Evolutionary conservation across 2,797 vertebrate genomes (phyloP).

Genomic region (Clamator glandarius): DNA sequence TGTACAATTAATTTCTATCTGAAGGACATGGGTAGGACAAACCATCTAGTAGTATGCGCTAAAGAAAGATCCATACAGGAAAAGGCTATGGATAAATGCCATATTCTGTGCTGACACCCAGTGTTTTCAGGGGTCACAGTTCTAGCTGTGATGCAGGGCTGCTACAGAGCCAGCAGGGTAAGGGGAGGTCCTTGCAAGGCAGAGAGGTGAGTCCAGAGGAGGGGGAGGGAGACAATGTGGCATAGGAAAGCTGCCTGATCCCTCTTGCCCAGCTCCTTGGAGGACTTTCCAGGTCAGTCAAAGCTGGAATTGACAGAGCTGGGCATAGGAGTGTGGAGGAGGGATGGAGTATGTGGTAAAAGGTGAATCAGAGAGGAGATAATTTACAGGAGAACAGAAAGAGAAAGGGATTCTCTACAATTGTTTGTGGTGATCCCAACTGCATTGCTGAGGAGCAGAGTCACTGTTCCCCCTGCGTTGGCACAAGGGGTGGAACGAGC

Average conservation of each 20-base stretch:
- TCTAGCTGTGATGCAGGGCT: background rate
- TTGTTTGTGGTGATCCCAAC: rapidly evolving
- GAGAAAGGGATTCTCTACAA: background rate
- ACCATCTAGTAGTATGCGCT: background rate
- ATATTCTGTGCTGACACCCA: background rate
- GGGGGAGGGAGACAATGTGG: no score
- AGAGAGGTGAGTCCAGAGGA: no score
- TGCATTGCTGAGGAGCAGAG: background rate
- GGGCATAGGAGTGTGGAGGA: no score
- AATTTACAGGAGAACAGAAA: background rate
- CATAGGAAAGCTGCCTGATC: no score
- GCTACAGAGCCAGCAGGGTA: background rate
- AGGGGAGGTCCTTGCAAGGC: background rate
- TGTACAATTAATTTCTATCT: background rate
- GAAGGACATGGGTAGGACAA: background rate
- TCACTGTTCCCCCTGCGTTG: background rate
- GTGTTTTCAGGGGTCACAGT: background rate
- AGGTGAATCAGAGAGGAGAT: no score
- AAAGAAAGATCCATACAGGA: rapidly evolving
- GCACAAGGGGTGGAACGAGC: background rate
- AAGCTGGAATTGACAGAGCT: no score
- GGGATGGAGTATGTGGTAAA: no score
- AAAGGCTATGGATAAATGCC: background rate
- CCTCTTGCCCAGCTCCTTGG: no score
- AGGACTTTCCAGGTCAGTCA: no score